Percentiles rank a stretch among this genome's conserved stretches.
Conservation (phyloP, 2,797 vertebrate species). For the Tinamus major region DNA sequence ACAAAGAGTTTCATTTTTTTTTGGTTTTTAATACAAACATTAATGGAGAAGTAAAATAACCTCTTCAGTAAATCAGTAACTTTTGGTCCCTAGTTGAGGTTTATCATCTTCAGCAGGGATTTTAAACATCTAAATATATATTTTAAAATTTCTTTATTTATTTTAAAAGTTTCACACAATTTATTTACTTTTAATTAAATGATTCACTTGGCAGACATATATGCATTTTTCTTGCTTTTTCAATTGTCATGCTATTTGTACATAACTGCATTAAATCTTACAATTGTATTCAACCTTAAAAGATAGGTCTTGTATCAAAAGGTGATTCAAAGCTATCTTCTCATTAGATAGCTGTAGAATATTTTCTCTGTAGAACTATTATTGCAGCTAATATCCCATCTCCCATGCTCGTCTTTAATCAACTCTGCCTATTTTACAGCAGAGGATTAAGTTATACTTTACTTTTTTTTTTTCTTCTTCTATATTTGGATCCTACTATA, state of each 20-base stretch:
- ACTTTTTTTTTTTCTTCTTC: background rate
- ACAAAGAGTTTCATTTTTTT: background rate
- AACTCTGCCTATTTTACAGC: background rate
- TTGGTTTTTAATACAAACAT: background rate
- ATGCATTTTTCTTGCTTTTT: background rate
- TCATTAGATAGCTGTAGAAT: background rate
- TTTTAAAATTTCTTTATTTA: background rate
- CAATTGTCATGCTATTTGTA: background rate
- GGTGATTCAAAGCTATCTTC: background rate
- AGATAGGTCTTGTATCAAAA: background rate
- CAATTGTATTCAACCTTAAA: background rate
- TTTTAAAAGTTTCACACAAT: constrained; percentile 1
- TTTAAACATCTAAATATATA: background rate
- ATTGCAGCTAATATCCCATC: background rate
- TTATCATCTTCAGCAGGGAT: background rate
- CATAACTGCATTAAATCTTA: background rate
- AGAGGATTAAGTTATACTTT: background rate
- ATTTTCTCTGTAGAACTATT: background rate
- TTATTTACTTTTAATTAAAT: constrained; percentile 3
- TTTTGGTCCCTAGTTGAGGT: background rate
- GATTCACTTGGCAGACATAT: background rate
- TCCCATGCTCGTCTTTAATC: background rate
- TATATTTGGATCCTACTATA: background rate
- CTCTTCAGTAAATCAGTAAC: background rate
- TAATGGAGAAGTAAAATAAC: background rate